Conservation (phyloP, 2,797 vertebrate genomes). For the Melopsittacus undulatus region DNA sequence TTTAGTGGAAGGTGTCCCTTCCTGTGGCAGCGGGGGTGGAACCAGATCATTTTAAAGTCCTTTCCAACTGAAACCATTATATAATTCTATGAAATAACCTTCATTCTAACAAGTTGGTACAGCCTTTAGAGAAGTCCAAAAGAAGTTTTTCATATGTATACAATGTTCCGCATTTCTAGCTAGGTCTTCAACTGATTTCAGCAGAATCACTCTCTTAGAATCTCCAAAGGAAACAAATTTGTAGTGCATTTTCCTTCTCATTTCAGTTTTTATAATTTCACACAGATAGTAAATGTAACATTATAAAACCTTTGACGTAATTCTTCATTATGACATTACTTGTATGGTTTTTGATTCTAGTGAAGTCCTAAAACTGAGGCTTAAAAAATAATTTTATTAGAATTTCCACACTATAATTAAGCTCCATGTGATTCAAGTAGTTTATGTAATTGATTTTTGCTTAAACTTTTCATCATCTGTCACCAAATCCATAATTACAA, state of each 20-base stretch:
- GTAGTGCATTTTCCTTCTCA: not conserved
- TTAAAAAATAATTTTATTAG: conserved; percentile 48
- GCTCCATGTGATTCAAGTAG: conserved; percentile 19
- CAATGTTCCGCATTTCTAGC: not conserved
- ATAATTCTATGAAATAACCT: not conserved
- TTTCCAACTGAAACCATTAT: not conserved
- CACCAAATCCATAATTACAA: conserved; percentile 55
- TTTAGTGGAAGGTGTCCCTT: no score
- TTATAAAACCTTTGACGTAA: not conserved
- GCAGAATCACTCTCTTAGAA: not conserved
- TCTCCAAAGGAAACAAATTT: not conserved
- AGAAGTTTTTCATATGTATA: not conserved
- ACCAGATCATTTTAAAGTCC: not conserved
- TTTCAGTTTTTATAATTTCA: not conserved
- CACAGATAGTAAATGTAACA: not conserved
- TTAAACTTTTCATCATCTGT: conserved; percentile 52
- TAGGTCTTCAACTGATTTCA: not conserved
- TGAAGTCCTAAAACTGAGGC: not conserved
- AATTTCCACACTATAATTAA: conserved; percentile 40
- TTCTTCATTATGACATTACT: not conserved
- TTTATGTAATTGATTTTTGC: conserved; percentile 52
- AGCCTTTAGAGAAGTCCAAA: not conserved
- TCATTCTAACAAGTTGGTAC: not conserved
- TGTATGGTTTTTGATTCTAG: not conserved
- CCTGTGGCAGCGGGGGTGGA: not conserved